Evolutionary conservation across 2,888 invertebrate genomes (phyloP).

Genomic region (Furcula furcula): DNA sequence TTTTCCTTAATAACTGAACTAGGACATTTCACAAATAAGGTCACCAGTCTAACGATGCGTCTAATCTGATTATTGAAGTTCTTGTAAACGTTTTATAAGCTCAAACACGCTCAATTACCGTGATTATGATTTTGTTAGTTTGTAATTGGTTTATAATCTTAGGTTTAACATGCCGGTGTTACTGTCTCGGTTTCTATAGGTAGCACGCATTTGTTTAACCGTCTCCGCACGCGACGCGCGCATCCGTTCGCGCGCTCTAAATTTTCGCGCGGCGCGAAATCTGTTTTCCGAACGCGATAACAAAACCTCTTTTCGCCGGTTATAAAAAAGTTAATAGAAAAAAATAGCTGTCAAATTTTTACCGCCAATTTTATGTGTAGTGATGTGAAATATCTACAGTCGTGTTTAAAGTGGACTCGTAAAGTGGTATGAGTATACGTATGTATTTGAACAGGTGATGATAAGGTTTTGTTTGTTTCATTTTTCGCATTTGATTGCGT

Average conservation of each 20-base stretch:
- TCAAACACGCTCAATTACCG: slow-evolving; percentile 17
- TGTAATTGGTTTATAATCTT: slow-evolving; percentile 25
- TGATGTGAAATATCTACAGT: slow-evolving; percentile 43
- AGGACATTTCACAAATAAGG: slow-evolving; percentile 5
- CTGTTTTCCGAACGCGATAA: slow-evolving; percentile 36
- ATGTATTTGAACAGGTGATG: slow-evolving; percentile 59
- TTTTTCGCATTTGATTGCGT: slow-evolving; percentile 25
- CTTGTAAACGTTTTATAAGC: slow-evolving; percentile 23
- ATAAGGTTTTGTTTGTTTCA: slow-evolving; percentile 26
- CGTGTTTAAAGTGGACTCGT: slow-evolving; percentile 29
- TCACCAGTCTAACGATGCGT: slow-evolving; percentile 10
- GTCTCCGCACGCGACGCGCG: slow-evolving; percentile 71
- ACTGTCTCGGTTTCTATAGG: slow-evolving; percentile 52
- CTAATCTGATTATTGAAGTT: slow-evolving; percentile 20
- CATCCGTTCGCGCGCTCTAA: slow-evolving; percentile 56
- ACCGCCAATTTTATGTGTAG: slow-evolving; percentile 35
- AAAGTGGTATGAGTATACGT: slow-evolving; percentile 54
- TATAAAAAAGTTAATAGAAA: slow-evolving; percentile 19
- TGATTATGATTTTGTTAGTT: slow-evolving; percentile 24
- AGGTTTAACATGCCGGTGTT: slow-evolving; percentile 35
- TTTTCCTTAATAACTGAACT: slow-evolving; percentile 8
- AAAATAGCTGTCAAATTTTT: slow-evolving; percentile 24
- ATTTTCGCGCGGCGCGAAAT: slow-evolving; percentile 62
- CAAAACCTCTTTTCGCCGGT: slow-evolving; percentile 25
- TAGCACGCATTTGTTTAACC: slow-evolving; percentile 61